Conservation (phyloP, 2,113 vertebrate species). For the Grammomys surdaster region DNA sequence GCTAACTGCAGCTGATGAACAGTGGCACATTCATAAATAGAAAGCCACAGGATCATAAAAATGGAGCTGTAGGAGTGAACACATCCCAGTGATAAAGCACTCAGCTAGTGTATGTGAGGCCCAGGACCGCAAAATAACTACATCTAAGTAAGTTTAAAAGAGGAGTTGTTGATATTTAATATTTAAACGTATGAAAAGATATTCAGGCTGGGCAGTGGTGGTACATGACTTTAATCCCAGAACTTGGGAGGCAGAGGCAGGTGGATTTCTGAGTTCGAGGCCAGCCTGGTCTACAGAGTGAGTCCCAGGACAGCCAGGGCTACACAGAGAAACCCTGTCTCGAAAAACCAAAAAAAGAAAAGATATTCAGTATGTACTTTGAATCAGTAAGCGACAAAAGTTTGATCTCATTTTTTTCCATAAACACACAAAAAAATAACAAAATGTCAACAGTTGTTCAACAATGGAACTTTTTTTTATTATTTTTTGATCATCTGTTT, state of each 20-base stretch:
- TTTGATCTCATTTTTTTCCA: background rate
- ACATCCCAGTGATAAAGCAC: background rate
- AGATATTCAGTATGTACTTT: background rate
- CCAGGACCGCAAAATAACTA: background rate
- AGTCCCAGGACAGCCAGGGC: too few species aligned
- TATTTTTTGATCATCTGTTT: slow-evolving; percentile 37
- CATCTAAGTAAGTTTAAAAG: background rate
- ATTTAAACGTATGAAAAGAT: background rate
- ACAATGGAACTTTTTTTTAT: background rate
- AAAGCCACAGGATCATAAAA: background rate
- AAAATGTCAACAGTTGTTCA: background rate
- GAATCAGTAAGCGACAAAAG: background rate
- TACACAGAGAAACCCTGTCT: too few species aligned
- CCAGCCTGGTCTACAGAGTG: too few species aligned
- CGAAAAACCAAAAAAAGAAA: background rate
- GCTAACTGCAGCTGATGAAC: background rate
- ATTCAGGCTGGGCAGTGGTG: background rate
- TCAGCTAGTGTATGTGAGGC: too few species aligned
- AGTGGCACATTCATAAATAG: background rate
- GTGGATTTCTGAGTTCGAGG: too few species aligned
- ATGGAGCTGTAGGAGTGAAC: background rate
- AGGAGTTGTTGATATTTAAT: background rate
- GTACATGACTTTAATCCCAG: too few species aligned
- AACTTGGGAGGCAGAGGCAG: too few species aligned
- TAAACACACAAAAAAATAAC: background rate